Percentiles rank a stretch among this genome's conserved stretches.
phyloP scores from a whole-genome alignment of 30 jellyfish, hydroid and myxozoan genomes.

The Aurelia sp. region DNA sequence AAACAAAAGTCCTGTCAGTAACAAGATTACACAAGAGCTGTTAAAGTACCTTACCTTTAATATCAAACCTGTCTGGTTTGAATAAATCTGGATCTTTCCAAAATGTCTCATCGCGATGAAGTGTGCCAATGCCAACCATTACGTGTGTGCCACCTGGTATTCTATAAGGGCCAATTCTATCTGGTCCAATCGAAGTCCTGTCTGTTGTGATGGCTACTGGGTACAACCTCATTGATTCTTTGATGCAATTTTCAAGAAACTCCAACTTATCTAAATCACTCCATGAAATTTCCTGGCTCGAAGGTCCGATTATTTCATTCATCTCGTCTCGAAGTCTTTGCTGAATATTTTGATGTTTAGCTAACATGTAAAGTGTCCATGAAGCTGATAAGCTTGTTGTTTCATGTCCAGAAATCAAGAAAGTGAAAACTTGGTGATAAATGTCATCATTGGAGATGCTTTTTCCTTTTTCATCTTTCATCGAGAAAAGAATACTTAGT shows the following conservation, averaged over 20 bases:
- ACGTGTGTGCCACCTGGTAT: constrained; percentile 75
- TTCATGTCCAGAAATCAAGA: constrained; percentile 64
- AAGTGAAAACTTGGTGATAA: constrained; percentile 66
- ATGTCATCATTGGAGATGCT: constrained; percentile 37
- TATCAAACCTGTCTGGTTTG: constrained; percentile 59
- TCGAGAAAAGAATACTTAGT: constrained; percentile 22
- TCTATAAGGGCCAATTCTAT: constrained; percentile 46
- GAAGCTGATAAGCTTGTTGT: constrained; percentile 64
- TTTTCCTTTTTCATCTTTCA: constrained; percentile 35
- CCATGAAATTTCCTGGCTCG: constrained; percentile 40
- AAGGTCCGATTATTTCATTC: not conserved
- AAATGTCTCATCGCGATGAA: constrained; percentile 58
- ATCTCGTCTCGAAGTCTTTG: constrained; percentile 30
- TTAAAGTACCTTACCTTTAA: constrained; percentile 7
- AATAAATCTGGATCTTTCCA: constrained; percentile 61
- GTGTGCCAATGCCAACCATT: constrained; percentile 70
- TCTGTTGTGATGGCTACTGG: constrained; percentile 65
- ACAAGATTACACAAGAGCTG: too few species aligned
- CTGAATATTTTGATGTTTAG: constrained; percentile 44
- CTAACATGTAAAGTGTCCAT: constrained; percentile 55
- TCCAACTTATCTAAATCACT: constrained; percentile 30
- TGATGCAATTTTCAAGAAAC: constrained; percentile 47
- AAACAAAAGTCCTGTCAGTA: too few species aligned
- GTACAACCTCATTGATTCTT: constrained; percentile 66
- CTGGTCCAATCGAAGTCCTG: constrained; percentile 54